Evolutionary conservation across 37 sponge, comb jelly and placozoan species (phyloP).

Genomic region (Haliclona indistincta): DNA sequence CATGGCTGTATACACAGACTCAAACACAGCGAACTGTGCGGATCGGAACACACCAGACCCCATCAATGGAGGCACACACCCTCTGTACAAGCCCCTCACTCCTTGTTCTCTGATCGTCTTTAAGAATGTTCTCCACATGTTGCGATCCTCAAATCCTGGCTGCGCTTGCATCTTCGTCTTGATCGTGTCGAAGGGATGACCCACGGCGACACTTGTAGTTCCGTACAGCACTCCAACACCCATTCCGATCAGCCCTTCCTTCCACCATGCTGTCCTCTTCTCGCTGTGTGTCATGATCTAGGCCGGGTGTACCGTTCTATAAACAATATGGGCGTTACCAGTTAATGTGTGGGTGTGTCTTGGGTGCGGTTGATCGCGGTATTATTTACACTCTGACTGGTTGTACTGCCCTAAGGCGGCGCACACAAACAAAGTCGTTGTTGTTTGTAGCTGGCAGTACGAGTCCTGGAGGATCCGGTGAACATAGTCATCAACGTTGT

Average conservation of each 20-base stretch:
- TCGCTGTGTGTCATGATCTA: slow-evolving; percentile 97
- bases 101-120: slow-evolving; percentile 81
- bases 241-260: slow-evolving; percentile 88
- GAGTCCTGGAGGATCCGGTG: no score
- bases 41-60: slow-evolving; percentile 98
- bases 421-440: no score
- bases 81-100: slow-evolving; percentile 87
- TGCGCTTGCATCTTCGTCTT: slow-evolving; percentile 99
- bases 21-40: slow-evolving; percentile 96
- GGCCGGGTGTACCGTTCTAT: no score
- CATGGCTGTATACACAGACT: slow-evolving; percentile 77
- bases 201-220: slow-evolving; percentile 94
- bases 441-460: no score
- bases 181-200: slow-evolving; percentile 98
- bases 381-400: background rate
- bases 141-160: slow-evolving; percentile 79
- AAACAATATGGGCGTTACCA: no score
- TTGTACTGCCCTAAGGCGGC: no score
- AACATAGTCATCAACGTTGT: no score
- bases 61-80: slow-evolving; percentile 85
- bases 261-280: slow-evolving; percentile 84
- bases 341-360: background rate
- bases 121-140: slow-evolving; percentile 78
- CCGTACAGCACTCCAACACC: slow-evolving; percentile 97
- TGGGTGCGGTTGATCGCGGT: background rate